phyloP scores from a whole-genome alignment of 2,113 vertebrate genomes.

The Platichthys flesus region DNA sequence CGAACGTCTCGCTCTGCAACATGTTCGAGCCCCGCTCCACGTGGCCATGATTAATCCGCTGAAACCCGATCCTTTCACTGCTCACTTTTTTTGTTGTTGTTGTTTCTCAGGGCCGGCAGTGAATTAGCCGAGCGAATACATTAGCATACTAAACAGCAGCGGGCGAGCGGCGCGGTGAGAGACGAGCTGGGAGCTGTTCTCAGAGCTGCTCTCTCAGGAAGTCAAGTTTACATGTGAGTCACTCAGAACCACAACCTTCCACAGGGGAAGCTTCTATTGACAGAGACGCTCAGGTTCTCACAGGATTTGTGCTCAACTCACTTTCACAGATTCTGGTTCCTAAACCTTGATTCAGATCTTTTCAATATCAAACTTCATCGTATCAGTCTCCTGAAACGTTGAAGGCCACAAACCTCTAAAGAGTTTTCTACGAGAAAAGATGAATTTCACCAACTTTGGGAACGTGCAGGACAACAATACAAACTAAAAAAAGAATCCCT shows the following conservation, averaged over 20 bases:
- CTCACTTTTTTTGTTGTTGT: slow-evolving; percentile 54
- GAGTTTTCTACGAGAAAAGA: background rate
- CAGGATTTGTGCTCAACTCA: no score
- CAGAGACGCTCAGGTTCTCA: no score
- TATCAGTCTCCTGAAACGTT: no score
- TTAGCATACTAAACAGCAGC: slow-evolving; percentile 74
- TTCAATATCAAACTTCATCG: no score
- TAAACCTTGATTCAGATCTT: no score
- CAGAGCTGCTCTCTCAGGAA: slow-evolving; percentile 16
- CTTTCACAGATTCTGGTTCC: no score
- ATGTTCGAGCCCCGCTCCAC: slow-evolving; percentile 47
- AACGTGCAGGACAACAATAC: slow-evolving; percentile 42
- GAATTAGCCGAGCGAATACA: slow-evolving; percentile 71
- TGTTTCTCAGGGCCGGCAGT: slow-evolving; percentile 52
- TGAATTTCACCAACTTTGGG: background rate
- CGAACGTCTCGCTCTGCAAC: no score
- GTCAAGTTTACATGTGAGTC: slow-evolving; percentile 16
- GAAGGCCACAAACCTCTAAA: no score
- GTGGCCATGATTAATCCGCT: slow-evolving; percentile 70
- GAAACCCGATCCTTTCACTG: slow-evolving; percentile 66
- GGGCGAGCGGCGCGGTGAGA: slow-evolving; percentile 27
- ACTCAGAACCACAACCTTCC: no score
- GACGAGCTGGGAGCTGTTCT: slow-evolving; percentile 39
- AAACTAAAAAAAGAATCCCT: slow-evolving; percentile 16
- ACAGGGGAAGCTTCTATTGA: no score